A percentile compares a stretch with the other conserved stretches of the same genome.
These are phyloP conservation scores for Stichopus horrens DNA, from an alignment of 53 echinoderm and acorn worm genomes.

Conservation along the genomic window DNA sequence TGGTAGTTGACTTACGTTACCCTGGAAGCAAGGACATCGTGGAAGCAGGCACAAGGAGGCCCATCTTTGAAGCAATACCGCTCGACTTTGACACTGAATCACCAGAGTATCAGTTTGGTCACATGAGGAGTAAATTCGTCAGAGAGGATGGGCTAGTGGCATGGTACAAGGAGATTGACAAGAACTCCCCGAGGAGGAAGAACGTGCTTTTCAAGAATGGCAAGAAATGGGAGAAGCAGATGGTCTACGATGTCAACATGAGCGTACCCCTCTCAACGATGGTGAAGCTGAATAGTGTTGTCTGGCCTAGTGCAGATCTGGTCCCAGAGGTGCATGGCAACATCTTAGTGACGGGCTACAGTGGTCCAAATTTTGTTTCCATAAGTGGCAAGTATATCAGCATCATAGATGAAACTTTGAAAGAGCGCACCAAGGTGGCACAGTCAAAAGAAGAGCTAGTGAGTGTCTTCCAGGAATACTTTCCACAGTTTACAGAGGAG, in stretches of 20 bases:
- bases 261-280: not conserved
- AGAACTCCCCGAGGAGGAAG: not conserved
- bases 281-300: not conserved
- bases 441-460: slow-evolving; percentile 10
- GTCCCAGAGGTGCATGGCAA: slow-evolving; percentile 20
- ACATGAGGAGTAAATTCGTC: not conserved
- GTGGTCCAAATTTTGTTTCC: slow-evolving; percentile 13
- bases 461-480: slow-evolving; percentile 1
- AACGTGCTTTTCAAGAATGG: not conserved
- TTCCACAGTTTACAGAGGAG: slow-evolving; percentile 19
- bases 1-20: slow-evolving; percentile 17
- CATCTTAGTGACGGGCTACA: slow-evolving; percentile 11
- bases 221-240: slow-evolving; percentile 19
- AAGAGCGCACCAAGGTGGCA: not conserved
- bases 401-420: not conserved
- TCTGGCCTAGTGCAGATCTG: slow-evolving; percentile 30
- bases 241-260: not conserved
- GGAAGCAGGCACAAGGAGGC: slow-evolving; percentile 21
- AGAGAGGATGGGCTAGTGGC: not conserved
- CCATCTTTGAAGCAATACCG: slow-evolving; percentile 19
- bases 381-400: slow-evolving; percentile 4
- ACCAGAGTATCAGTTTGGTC: slow-evolving; percentile 25
- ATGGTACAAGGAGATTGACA: slow-evolving; percentile 5
- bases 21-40: slow-evolving; percentile 14
- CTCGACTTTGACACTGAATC: slow-evolving; percentile 4